Conservation (phyloP, 2,888 invertebrate genomes). For the Sinohyriopsis cumingii region DNA sequence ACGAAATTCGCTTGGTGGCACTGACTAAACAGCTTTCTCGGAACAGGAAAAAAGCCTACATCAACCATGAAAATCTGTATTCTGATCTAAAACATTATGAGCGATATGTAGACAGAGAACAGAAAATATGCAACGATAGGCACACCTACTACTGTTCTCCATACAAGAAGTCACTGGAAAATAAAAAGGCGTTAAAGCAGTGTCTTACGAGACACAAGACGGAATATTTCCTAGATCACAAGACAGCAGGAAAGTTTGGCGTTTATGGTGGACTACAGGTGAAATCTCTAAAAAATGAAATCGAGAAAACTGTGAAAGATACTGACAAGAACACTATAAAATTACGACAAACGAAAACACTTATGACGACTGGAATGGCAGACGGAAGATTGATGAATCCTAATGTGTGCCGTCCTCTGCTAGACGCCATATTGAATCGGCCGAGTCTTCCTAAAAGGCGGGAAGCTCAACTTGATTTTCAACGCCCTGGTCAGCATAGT, state of each 20-base stretch:
- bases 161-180: constrained; percentile 33
- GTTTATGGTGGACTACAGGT: constrained; percentile 42
- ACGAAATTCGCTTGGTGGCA: constrained; percentile 37
- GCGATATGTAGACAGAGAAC: constrained; percentile 29
- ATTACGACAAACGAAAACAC: constrained; percentile 22
- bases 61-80: constrained; percentile 39
- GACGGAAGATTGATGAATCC: constrained; percentile 38
- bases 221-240: constrained; percentile 28
- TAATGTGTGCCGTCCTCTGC: constrained; percentile 24
- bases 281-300: constrained; percentile 34
- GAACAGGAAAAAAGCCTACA: constrained; percentile 35
- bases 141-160: constrained; percentile 29
- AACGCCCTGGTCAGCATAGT: constrained; percentile 6
- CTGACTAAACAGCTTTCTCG: constrained; percentile 40
- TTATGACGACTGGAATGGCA: constrained; percentile 27
- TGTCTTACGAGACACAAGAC: constrained; percentile 40
- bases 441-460: constrained; percentile 29
- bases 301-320: constrained; percentile 33
- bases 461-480: constrained; percentile 33
- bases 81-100: constrained; percentile 27
- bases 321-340: constrained; percentile 31
- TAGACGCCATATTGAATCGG: constrained; percentile 30
- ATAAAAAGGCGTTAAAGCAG: constrained; percentile 40
- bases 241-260: constrained; percentile 28
- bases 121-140: constrained; percentile 34